Evolutionary conservation across 2,888 invertebrate genomes (phyloP), one percentile per base, ranked within the genome.

Genomic region (Leptinotarsa peninsularis): DNA sequence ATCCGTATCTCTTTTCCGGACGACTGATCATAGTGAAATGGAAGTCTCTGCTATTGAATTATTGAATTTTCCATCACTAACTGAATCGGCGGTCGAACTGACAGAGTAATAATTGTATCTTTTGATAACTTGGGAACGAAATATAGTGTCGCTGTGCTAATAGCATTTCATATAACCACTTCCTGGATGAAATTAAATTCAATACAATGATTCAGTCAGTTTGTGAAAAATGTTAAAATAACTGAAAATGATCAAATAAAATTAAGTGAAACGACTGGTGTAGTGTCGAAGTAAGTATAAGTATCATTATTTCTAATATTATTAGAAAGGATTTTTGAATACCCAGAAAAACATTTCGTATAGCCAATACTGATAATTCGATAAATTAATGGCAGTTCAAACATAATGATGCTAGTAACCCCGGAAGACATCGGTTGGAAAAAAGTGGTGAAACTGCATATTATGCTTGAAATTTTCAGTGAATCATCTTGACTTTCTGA

Each of bases 131-230:
- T 27, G 21, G 15, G 60, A 60, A 27, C 4, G 23, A 21, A 60
- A 60, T 60, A 23, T 21, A 15, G 21, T 60, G 15, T 4, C 21
- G 60, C 52, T 63, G 23, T 56, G 72, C 23, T 43, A 52, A 67
- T 66, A 68, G 49, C 69, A 73, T 50, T 71, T 71, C 66, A 66
- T 63, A 52, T 49, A 63, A 60, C 49, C 63, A 63, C 17, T 66
- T 54, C 63, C 17, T 69, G 68, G 63, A 13, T 63, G 73, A 68
- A 68, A 73, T 52, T 69, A 49, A 56, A 73, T 73, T 67, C 52
- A 27, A 67, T 67, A 67, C 72, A 58, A 13, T 49, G 58, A 67
- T 67, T n/a, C 52, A 63, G 69, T 73, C 66, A 73, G 73, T 69
- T 73, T 15, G 50, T 69, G 63, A 73, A 68, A 69, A 33, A 63